Percentiles rank a stretch among this genome's conserved stretches.
Evolutionary conservation across 23 tunicate genomes (phyloP).

Genomic region (Phallusia fumigata): DNA sequence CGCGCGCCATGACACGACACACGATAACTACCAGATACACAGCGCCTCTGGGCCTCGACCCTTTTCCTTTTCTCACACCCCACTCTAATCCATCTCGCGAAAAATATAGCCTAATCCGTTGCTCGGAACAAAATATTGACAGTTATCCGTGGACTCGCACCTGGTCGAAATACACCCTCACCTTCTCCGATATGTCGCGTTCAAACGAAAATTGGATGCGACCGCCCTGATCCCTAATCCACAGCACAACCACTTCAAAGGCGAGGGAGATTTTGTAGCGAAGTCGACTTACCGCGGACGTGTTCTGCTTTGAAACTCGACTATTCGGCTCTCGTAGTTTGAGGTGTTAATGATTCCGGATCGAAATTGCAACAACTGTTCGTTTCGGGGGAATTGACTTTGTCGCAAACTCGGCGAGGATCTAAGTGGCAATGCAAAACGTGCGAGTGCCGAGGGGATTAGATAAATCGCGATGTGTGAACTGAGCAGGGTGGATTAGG

Average conservation of each 20-base stretch:
- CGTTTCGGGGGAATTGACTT: background rate
- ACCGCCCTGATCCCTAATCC: conserved; percentile 10
- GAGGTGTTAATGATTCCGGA: too few relatives aligned
- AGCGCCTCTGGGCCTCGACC: background rate
- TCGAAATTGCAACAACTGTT: too few relatives aligned
- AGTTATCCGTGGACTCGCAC: conserved; percentile 1
- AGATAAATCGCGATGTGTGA: conserved; percentile 6
- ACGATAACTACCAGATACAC: conserved; percentile 2
- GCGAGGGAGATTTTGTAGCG: background rate
- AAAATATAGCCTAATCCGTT: background rate
- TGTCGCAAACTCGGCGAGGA: background rate
- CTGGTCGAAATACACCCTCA: background rate
- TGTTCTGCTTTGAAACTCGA: conserved; percentile 10
- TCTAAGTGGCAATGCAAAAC: background rate
- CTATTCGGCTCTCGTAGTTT: background rate
- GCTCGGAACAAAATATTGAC: background rate
- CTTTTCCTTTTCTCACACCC: background rate
- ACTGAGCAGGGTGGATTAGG: conserved; percentile 4
- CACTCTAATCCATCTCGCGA: background rate
- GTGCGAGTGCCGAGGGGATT: background rate
- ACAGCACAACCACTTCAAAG: conserved; percentile 2
- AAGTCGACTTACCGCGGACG: conserved; percentile 1
- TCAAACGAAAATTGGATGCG: conserved; percentile 12
- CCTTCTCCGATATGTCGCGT: background rate
- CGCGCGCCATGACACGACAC: conserved; percentile 7